phyloP scores from a whole-genome alignment of 1,140 invertebrate species.

The Hycleus phaleratus region DNA sequence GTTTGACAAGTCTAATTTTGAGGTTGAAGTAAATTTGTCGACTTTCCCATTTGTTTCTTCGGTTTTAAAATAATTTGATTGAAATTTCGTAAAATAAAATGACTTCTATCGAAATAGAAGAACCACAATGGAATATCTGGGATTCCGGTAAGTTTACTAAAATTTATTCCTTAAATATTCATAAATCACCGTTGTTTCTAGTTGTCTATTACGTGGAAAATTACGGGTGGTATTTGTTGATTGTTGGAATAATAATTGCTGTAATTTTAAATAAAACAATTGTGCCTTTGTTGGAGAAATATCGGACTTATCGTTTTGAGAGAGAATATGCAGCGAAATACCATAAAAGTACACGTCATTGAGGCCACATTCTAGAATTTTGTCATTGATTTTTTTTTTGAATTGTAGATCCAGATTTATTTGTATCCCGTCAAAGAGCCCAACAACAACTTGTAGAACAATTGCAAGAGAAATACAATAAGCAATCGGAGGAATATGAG shows the following conservation, averaged over 20 bases:
- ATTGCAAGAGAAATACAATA: conserved; percentile 42
- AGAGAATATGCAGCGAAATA: conserved; percentile 41
- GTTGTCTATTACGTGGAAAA: conserved; percentile 10
- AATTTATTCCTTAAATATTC: no score
- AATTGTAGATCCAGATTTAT: conserved; percentile 41
- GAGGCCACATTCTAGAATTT: not conserved
- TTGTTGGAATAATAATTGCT: conserved; percentile 9
- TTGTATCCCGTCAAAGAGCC: conserved; percentile 30
- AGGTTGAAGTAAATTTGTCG: no score
- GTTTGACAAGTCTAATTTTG: no score
- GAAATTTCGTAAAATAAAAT: no score
- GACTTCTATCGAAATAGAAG: no score
- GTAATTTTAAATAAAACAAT: conserved; percentile 19
- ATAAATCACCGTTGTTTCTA: not conserved
- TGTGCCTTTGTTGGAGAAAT: conserved; percentile 16
- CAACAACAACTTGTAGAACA: conserved; percentile 37
- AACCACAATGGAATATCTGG: no score
- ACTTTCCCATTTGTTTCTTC: no score
- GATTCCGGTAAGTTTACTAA: no score
- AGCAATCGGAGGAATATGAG: conserved; percentile 28
- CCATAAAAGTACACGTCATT: conserved; percentile 39
- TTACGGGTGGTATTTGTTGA: conserved; percentile 28
- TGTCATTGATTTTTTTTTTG: not conserved
- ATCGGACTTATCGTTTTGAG: conserved; percentile 32
- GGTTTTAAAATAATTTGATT: no score